Evolutionary conservation across 53 echinoderm and acorn worm genomes (phyloP).

Genomic region (Apostichopus leukothele): DNA sequence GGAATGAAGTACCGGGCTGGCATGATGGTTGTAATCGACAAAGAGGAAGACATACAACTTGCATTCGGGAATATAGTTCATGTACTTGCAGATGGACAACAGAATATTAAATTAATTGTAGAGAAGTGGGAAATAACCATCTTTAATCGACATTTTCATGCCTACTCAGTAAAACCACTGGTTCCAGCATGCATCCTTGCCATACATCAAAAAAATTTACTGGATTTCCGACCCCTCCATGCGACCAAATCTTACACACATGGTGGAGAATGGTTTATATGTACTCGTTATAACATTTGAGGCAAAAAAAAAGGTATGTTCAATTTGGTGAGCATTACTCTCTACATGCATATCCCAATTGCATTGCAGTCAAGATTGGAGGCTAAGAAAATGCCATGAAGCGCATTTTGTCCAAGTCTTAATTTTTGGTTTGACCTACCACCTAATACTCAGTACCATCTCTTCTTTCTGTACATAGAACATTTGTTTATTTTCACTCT

Average conservation of each 20-base stretch:
- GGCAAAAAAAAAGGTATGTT: too few species aligned
- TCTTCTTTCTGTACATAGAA: too few species aligned
- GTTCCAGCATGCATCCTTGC: conserved; percentile 15
- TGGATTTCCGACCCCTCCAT: conserved; percentile 54
- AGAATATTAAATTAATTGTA: not conserved
- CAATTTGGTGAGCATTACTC: too few species aligned
- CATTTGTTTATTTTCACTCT: too few species aligned
- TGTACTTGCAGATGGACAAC: conserved; percentile 9
- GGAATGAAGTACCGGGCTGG: conserved; percentile 54
- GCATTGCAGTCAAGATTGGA: too few species aligned
- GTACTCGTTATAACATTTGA: too few species aligned
- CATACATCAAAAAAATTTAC: conserved; percentile 32
- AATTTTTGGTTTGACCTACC: too few species aligned
- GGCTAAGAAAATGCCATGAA: too few species aligned
- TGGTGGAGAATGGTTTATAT: conserved; percentile 48
- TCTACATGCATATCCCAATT: too few species aligned
- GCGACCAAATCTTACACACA: conserved; percentile 49
- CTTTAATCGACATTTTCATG: conserved; percentile 50
- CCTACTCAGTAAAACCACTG: conserved; percentile 41
- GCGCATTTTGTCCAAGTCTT: too few species aligned
- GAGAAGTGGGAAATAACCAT: not conserved
- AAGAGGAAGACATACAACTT: conserved; percentile 53
- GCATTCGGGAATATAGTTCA: conserved; percentile 49
- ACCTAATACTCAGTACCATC: too few species aligned
- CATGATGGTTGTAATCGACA: conserved; percentile 54